A percentile compares a stretch with the other conserved stretches of the same genome.
Evolutionary conservation across 2,888 invertebrate genomes (phyloP).

Genomic region (Campoletis raptor): DNA sequence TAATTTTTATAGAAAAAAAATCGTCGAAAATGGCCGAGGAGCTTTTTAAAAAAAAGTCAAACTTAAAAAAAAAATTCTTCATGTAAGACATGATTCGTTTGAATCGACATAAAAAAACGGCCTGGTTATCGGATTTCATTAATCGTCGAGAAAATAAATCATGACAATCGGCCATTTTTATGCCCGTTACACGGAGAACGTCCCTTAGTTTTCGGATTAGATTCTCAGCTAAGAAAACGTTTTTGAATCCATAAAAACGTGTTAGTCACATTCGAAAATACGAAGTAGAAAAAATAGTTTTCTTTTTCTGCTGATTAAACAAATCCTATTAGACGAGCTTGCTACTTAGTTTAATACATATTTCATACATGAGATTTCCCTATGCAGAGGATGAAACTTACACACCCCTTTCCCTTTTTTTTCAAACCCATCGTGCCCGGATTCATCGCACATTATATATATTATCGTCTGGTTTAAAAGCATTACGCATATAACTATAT

Average conservation of each 20-base stretch:
- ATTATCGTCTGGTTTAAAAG: conserved; percentile 52
- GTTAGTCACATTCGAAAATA: neutral
- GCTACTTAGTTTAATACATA: conserved; percentile 18
- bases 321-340: conserved; percentile 9
- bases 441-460: conserved; percentile 54
- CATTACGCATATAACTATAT: conserved; percentile 34
- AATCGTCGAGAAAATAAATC: neutral
- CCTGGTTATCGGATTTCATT: too few relatives aligned
- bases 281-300: neutral
- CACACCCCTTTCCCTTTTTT: conserved; percentile 53
- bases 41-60: too few relatives aligned
- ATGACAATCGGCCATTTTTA: too few relatives aligned
- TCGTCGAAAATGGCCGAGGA: too few relatives aligned
- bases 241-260: neutral
- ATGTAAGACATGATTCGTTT: too few relatives aligned
- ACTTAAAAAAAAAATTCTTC: too few relatives aligned
- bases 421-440: conserved; percentile 36
- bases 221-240: neutral
- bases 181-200: too few relatives aligned
- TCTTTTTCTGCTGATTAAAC: neutral
- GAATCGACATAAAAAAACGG: too few relatives aligned
- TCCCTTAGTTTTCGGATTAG: neutral
- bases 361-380: conserved; percentile 13
- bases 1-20: too few relatives aligned
- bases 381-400: neutral